These are phyloP conservation scores for Petrophora chlorosata DNA, from an alignment of 2,888 invertebrate species.

Conservation along the genomic window DNA sequence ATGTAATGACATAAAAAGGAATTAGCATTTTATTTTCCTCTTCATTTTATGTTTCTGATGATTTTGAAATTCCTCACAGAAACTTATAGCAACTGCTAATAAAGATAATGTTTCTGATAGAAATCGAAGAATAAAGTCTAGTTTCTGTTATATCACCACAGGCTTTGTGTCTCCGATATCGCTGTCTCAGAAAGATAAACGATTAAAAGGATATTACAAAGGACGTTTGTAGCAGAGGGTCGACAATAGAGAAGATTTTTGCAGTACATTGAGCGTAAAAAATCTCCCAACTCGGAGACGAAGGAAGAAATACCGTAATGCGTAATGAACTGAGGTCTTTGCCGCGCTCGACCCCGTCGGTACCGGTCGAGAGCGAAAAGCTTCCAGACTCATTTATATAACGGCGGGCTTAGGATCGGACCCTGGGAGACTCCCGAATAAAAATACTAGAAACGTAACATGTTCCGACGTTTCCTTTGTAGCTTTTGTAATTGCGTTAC, in stretches of 20 bases:
- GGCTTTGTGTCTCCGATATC: constrained; percentile 28
- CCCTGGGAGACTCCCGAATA: constrained; percentile 36
- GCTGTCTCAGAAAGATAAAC: constrained; percentile 39
- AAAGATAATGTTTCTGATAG: constrained; percentile 23
- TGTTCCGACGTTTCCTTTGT: constrained; percentile 38
- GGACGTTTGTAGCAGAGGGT: constrained; percentile 36
- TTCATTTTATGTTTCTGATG: too few species aligned
- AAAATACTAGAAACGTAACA: constrained; percentile 39
- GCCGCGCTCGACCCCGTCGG: constrained; percentile 39
- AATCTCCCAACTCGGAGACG: constrained; percentile 44
- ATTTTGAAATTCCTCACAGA: too few species aligned
- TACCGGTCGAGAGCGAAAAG: constrained; percentile 39
- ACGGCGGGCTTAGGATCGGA: constrained; percentile 36
- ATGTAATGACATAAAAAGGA: constrained; percentile 7
- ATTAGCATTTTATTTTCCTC: background rate
- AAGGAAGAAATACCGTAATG: constrained; percentile 52
- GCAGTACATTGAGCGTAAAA: constrained; percentile 61
- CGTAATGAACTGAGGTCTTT: constrained; percentile 60
- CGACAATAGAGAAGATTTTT: constrained; percentile 51
- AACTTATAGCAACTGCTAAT: too few species aligned
- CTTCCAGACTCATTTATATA: constrained; percentile 36
- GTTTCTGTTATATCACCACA: too few species aligned
- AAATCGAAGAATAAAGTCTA: too few species aligned
- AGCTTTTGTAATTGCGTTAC: constrained; percentile 36
- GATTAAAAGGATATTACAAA: constrained; percentile 45